Conservation (phyloP, 2,113 vertebrate species). For the Onychostoma macrolepis region DNA sequence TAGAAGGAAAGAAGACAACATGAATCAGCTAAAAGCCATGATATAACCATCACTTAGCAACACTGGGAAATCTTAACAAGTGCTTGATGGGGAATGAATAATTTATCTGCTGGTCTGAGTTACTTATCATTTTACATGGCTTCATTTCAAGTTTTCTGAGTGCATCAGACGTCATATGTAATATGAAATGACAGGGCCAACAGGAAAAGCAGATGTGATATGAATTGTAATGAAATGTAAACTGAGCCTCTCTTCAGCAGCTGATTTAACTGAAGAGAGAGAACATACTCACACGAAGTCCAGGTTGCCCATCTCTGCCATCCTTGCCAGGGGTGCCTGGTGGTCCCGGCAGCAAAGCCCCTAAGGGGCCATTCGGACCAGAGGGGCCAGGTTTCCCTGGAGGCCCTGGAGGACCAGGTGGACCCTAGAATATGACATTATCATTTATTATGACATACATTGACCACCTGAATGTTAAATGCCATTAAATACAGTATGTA, state of each 20-base stretch:
- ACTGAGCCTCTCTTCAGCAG: neutral
- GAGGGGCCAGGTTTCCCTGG: constrained; percentile 81
- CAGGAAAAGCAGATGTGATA: neutral
- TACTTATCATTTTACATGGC: neutral
- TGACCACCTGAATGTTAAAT: neutral
- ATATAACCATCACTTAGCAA: constrained; percentile 1
- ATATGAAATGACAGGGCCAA: constrained; percentile 1
- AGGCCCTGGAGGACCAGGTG: constrained; percentile 84
- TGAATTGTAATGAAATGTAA: neutral
- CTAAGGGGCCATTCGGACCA: constrained; percentile 54
- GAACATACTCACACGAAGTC: constrained; percentile 77
- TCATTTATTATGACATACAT: neutral
- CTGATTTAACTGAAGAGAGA: neutral
- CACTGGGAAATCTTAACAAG: neutral
- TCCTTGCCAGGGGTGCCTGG: constrained; percentile 76
- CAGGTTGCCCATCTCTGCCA: constrained; percentile 73
- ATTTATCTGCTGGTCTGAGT: neutral
- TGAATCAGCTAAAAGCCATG: neutral
- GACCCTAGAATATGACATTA: constrained; percentile 72
- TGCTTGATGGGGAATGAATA: neutral
- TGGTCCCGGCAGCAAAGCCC: constrained; percentile 40
- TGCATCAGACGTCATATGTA: neutral
- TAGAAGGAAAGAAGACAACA: constrained; percentile 28
- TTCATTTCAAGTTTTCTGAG: no score
- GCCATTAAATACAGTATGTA: neutral